These are phyloP conservation scores for Wiebesia pumilae DNA, from an alignment of 1,140 invertebrate genomes.

Conservation along the genomic window DNA sequence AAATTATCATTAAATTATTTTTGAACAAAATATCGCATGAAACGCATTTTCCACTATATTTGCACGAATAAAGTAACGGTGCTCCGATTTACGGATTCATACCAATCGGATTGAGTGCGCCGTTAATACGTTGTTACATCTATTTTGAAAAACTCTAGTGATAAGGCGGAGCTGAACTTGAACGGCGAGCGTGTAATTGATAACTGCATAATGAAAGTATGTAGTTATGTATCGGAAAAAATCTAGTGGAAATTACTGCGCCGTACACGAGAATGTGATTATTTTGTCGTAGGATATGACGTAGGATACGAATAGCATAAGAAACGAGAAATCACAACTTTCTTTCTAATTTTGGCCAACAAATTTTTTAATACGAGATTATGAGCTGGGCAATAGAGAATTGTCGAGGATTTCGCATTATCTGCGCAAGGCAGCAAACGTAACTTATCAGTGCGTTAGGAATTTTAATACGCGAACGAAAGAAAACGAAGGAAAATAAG, in stretches of 20 bases:
- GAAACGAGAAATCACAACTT: too few relatives aligned
- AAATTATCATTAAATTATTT: not conserved
- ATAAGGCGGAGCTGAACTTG: too few relatives aligned
- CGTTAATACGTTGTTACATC: not conserved
- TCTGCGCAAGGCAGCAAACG: not conserved
- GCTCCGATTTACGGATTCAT: too few relatives aligned
- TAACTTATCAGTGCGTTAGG: not conserved
- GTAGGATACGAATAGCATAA: not conserved
- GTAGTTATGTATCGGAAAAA: not conserved
- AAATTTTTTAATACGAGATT: not conserved
- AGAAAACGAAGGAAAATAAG: not conserved
- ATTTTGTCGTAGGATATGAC: too few relatives aligned
- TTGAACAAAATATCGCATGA: not conserved
- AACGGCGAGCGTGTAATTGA: not conserved
- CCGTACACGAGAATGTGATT: not conserved
- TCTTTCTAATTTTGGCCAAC: too few relatives aligned
- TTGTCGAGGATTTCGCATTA: not conserved
- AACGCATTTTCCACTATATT: too few relatives aligned
- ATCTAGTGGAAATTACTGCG: not conserved
- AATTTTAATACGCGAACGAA: not conserved
- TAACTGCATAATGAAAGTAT: not conserved
- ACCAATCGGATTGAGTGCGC: not conserved
- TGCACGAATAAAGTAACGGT: too few relatives aligned
- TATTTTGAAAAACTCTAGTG: not conserved
- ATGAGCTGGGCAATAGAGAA: not conserved